Base-by-base conservation (phyloP, 2,888 invertebrate genomes). In the Heliconius cydno region DNA sequence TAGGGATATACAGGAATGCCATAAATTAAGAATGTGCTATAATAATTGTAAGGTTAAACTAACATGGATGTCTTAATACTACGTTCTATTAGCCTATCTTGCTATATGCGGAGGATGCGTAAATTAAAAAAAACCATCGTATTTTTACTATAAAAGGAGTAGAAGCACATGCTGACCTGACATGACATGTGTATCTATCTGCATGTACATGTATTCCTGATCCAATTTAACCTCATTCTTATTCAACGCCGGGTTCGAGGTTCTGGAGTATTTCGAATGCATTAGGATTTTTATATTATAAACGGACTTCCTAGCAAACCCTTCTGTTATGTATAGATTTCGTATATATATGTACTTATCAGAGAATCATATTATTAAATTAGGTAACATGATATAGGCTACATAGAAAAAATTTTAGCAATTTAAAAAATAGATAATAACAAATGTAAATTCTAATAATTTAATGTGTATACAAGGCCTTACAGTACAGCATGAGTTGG, bases 181-280 rank as follows among this genome's bases (percentile, higher is more conserved):
- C 86, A 84, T 70, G 70, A 41, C 70, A 70, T 46, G 41, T 78
- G 66, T 85, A 85, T 86, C 90, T 91, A 85, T 86, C 90, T 91
- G 88, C 41, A 68, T 63, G 30, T 34, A 75, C 52, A 66, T 34
- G 38, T 68, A 63, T 30, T 89, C 86, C 88, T 88, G 91, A 91
- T 94, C 92, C 92, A 93, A 92, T 94, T 92, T 91, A 89, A 89
- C 88, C 91, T 92, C 90, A 94, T 94, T 94, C 88, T 90, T 93
- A 94, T 94, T 94, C 94, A 91, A 91, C 92, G 90, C 90, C 87
- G 85, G 87, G 83, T 86, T 87, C 87, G 87, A 90, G 90, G 89
- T 91, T 91, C 90, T 91, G 90, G 88, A 86, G 86, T 87, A 92
- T 93, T 93, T 91, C 87, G 89, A 88, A 93, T 93, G 92, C 91